Percentiles rank a stretch among this genome's conserved stretches.
Evolutionary conservation across 2,797 vertebrate genomes (phyloP).

Genomic region (Sebastes diploproa): DNA sequence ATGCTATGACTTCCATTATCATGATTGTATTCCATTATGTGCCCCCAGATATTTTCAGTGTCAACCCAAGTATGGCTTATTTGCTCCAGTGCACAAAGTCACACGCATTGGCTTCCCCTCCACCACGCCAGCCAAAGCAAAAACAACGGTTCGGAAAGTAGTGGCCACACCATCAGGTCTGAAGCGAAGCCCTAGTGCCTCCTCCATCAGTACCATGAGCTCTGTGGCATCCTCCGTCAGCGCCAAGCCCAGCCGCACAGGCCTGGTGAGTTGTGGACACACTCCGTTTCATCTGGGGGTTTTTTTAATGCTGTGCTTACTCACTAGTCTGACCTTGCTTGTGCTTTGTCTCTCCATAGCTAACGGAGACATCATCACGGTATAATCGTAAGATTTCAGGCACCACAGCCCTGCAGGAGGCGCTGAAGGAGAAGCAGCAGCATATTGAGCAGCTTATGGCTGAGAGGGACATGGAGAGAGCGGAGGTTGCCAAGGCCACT

Average conservation of each 20-base stretch:
- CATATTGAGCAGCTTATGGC: constrained; percentile 98
- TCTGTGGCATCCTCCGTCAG: constrained; percentile 96
- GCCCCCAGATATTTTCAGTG: constrained; percentile 95
- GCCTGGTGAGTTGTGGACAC: constrained; percentile 87
- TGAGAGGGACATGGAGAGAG: constrained; percentile 95
- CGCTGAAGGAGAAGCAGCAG: constrained; percentile 98
- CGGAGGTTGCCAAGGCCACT: constrained; percentile 96
- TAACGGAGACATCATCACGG: constrained; percentile 97
- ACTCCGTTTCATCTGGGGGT: background rate
- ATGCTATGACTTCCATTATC: background rate
- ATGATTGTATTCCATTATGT: constrained; percentile 23
- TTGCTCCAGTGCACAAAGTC: constrained; percentile 98
- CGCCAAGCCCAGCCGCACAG: constrained; percentile 96
- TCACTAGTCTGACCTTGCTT: background rate
- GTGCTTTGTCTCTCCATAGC: constrained; percentile 77
- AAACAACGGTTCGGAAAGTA: constrained; percentile 88
- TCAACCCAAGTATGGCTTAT: constrained; percentile 95
- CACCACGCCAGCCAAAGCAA: constrained; percentile 95
- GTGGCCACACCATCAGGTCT: constrained; percentile 84
- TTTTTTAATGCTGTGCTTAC: background rate
- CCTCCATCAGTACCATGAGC: constrained; percentile 96
- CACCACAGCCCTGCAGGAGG: constrained; percentile 97
- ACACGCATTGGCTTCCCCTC: constrained; percentile 98
- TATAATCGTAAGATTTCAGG: constrained; percentile 98
- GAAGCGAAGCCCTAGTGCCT: constrained; percentile 95